These are phyloP conservation scores for Pituophis catenifer DNA, from an alignment of 2,113 vertebrate genomes.

Conservation along the genomic window DNA sequence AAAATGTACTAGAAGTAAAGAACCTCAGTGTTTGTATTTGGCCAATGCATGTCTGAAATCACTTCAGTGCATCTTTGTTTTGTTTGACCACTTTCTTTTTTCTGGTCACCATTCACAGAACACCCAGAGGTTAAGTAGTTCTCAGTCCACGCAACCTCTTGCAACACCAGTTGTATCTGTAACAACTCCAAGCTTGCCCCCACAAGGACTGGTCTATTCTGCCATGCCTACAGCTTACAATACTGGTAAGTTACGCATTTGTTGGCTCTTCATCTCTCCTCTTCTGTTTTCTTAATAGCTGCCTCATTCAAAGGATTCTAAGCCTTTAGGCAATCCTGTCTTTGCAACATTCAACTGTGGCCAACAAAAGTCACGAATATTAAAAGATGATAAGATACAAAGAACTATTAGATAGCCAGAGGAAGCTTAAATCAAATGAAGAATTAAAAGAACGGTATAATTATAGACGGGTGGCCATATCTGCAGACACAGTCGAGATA, in stretches of 20 bases:
- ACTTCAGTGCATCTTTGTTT: background rate
- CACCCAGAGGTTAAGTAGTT: conserved; percentile 91
- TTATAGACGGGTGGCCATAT: too few species aligned
- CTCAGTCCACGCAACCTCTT: conserved; percentile 87
- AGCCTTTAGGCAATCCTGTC: background rate
- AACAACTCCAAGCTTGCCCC: conserved; percentile 93
- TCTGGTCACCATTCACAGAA: conserved; percentile 75
- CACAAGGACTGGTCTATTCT: conserved; percentile 91
- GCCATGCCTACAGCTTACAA: conserved; percentile 96
- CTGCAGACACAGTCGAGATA: too few species aligned
- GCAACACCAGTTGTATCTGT: conserved; percentile 96
- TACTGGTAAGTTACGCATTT: conserved; percentile 79
- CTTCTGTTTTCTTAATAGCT: background rate
- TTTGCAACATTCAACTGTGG: background rate
- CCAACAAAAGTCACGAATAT: too few species aligned
- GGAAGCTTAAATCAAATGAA: too few species aligned
- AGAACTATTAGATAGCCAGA: too few species aligned
- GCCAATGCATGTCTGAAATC: conserved; percentile 25
- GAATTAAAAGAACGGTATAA: too few species aligned
- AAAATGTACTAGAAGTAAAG: background rate
- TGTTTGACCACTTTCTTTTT: background rate
- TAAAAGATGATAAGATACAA: too few species aligned
- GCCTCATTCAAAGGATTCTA: background rate
- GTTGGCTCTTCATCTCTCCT: background rate
- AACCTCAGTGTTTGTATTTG: background rate